These are phyloP conservation scores for Sturnira hondurensis DNA, from an alignment of 2,113 vertebrate genomes.

Conservation along the genomic window DNA sequence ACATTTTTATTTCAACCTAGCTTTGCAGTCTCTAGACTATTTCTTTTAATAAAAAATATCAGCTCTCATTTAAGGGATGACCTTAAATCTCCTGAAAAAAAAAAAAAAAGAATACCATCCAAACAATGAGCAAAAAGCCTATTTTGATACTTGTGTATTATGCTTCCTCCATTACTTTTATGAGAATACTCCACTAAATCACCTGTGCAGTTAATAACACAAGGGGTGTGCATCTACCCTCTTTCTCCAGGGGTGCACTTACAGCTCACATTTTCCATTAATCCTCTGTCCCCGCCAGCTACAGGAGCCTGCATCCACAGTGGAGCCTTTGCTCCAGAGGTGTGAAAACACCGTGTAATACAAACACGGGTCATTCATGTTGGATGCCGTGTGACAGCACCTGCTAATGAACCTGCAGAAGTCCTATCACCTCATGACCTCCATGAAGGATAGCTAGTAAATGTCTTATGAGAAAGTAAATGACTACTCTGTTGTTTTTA, in stretches of 20 bases:
- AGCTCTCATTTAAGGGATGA: neutral
- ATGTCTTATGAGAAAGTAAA: neutral
- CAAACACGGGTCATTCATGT: neutral
- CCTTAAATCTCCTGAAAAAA: neutral
- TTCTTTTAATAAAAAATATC: neutral
- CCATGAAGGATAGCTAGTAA: neutral
- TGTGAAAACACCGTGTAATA: neutral
- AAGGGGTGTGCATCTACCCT: too few species aligned
- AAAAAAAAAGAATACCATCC: neutral
- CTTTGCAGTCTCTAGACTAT: neutral
- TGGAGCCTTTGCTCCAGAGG: neutral
- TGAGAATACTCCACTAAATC: neutral
- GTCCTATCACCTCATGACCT: neutral
- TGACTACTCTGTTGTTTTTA: neutral
- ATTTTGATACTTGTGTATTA: neutral
- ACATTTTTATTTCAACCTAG: constrained; percentile 2
- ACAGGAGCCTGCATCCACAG: neutral
- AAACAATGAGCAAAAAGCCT: neutral
- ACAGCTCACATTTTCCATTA: neutral
- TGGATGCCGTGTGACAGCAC: neutral
- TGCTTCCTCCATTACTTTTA: neutral
- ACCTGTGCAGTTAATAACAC: neutral
- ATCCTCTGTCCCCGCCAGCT: neutral
- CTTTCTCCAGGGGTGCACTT: neutral
- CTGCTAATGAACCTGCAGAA: neutral